Evolutionary conservation across 2,797 vertebrate genomes (phyloP).

Genomic region (Coregonus sp.): DNA sequence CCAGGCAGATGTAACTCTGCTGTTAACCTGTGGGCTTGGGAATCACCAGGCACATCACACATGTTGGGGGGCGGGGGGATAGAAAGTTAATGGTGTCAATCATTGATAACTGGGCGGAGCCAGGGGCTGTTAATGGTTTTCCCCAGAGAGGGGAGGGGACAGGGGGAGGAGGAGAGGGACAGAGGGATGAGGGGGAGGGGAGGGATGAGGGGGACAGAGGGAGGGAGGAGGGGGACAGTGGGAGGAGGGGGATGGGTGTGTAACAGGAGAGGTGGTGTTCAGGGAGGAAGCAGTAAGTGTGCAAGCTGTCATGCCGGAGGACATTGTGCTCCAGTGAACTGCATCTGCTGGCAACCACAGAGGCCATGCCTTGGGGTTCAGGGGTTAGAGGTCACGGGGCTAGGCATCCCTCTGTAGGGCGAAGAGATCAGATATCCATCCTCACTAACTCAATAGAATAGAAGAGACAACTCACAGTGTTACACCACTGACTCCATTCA

Average conservation of each 20-base stretch:
- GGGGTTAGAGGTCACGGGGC: conserved; percentile 69
- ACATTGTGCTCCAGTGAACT: conserved; percentile 71
- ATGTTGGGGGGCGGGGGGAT: conserved; percentile 61
- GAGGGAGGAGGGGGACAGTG: background rate
- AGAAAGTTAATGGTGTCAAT: conserved; percentile 79
- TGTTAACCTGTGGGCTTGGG: conserved; percentile 65
- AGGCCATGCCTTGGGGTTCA: conserved; percentile 56
- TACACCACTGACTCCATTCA: conserved; percentile 27
- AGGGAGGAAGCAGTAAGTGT: conserved; percentile 7
- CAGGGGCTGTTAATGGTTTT: conserved; percentile 83
- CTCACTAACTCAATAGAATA: conserved; percentile 64
- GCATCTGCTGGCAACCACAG: conserved; percentile 70
- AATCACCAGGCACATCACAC: conserved; percentile 66
- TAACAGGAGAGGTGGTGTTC: conserved; percentile 10
- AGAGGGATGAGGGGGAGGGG: background rate
- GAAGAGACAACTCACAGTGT: conserved; percentile 62
- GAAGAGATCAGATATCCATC: conserved; percentile 72
- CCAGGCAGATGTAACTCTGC: conserved; percentile 75
- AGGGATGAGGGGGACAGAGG: background rate
- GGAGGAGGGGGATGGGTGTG: conserved; percentile 24
- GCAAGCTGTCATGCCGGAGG: conserved; percentile 71
- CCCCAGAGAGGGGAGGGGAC: conserved; percentile 57
- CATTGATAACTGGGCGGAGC: conserved; percentile 70
- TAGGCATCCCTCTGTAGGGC: conserved; percentile 57
- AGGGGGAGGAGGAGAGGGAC: background rate